A percentile compares a stretch with the other conserved stretches of the same genome.
Evolutionary conservation across 1,140 invertebrate species (phyloP).

Genomic region (Leptopilina boulardi): DNA sequence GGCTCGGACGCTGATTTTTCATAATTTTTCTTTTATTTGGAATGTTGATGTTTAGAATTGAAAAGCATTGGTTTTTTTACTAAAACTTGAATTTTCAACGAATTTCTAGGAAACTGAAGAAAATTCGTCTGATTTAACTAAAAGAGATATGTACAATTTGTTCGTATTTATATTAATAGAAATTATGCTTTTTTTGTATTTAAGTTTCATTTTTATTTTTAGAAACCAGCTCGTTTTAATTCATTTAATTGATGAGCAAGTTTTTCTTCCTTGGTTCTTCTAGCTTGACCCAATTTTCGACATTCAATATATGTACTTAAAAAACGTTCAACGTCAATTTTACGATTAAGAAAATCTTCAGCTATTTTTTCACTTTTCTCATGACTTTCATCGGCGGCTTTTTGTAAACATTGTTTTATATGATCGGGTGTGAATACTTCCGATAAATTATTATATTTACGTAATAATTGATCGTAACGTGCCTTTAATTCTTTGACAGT

Average conservation of each 20-base stretch:
- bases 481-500: slow-evolving; percentile 82
- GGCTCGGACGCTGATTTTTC: neutral
- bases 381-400: slow-evolving; percentile 82
- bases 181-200: slow-evolving; percentile 36
- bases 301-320: slow-evolving; percentile 82
- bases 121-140: slow-evolving; percentile 61
- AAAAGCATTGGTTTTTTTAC: neutral
- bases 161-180: slow-evolving; percentile 58
- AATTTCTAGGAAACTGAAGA: neutral
- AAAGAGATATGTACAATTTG: slow-evolving; percentile 66
- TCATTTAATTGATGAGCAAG: slow-evolving; percentile 84
- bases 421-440: slow-evolving; percentile 84
- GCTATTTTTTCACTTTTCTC: slow-evolving; percentile 85
- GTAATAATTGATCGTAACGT: slow-evolving; percentile 82
- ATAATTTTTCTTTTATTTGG: neutral
- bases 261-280: slow-evolving; percentile 86
- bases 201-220: slow-evolving; percentile 49
- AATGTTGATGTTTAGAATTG: neutral
- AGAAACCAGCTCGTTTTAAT: slow-evolving; percentile 80
- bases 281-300: slow-evolving; percentile 82
- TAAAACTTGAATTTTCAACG: slow-evolving; percentile 18
- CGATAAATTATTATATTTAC: slow-evolving; percentile 82
- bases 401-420: slow-evolving; percentile 81
- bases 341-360: slow-evolving; percentile 84
- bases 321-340: slow-evolving; percentile 86